Evolutionary conservation across 1,140 invertebrate species (phyloP).

Genomic region (Lasioglossum baleicum): DNA sequence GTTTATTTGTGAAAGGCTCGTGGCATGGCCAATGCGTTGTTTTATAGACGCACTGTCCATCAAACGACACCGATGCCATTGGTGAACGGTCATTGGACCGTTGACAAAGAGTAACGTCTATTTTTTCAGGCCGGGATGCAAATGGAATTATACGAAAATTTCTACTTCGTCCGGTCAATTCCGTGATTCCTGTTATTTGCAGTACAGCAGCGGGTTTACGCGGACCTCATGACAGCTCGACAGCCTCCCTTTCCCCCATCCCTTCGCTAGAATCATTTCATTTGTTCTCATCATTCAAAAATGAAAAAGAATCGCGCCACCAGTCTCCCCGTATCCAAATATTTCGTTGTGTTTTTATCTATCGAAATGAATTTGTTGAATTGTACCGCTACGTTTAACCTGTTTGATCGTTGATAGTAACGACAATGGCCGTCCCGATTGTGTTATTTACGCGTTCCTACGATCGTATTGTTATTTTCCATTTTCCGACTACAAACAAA

Average conservation of each 20-base stretch:
- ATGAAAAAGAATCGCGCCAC: neutral
- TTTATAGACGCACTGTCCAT: constrained; percentile 17
- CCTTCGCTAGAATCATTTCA: neutral
- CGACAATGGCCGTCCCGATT: neutral
- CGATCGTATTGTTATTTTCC: neutral
- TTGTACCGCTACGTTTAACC: too few relatives aligned
- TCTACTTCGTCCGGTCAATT: neutral
- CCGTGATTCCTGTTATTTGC: too few relatives aligned
- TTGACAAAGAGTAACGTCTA: neutral
- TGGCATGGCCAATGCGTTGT: neutral
- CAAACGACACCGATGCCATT: constrained; percentile 8
- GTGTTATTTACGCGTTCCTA: too few relatives aligned
- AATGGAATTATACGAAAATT: constrained; percentile 25
- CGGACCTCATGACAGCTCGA: too few relatives aligned
- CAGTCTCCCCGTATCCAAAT: neutral
- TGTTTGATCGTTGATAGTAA: neutral
- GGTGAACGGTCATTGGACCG: neutral
- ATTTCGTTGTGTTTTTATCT: neutral
- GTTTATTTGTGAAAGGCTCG: constrained; percentile 16
- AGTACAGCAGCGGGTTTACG: too few relatives aligned
- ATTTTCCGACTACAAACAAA: neutral
- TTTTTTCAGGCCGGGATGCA: neutral
- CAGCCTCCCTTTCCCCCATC: too few relatives aligned
- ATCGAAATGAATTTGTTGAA: neutral
- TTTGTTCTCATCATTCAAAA: neutral